Percentiles rank a stretch among this genome's conserved stretches.
phyloP scores from a whole-genome alignment of 2,113 vertebrate species.

The Lates calcarifer region DNA sequence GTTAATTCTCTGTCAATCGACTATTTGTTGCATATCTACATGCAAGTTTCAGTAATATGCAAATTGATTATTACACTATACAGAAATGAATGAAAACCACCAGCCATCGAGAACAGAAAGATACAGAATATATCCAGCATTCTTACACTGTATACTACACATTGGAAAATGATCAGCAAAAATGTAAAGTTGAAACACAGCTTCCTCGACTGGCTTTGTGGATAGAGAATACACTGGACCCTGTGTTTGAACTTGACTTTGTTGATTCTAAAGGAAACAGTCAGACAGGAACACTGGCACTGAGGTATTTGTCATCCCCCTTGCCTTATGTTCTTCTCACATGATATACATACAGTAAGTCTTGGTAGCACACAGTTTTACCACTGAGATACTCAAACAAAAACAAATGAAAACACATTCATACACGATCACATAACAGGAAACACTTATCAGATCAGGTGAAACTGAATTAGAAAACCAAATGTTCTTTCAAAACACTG shows the following conservation, averaged over 20 bases:
- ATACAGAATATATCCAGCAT: too few relatives aligned
- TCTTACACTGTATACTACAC: too few relatives aligned
- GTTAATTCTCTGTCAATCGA: too few relatives aligned
- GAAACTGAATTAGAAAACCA: conserved; percentile 55
- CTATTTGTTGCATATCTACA: too few relatives aligned
- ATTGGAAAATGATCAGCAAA: too few relatives aligned
- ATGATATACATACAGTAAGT: not conserved
- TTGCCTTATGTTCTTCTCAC: too few relatives aligned
- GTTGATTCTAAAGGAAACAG: not conserved
- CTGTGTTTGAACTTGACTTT: not conserved
- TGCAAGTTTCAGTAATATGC: too few relatives aligned
- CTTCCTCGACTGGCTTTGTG: not conserved
- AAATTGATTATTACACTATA: too few relatives aligned
- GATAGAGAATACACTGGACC: not conserved
- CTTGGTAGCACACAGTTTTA: not conserved
- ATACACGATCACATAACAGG: conserved; percentile 44
- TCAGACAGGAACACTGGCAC: too few relatives aligned
- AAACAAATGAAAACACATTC: conserved; percentile 16
- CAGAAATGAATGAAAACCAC: too few relatives aligned
- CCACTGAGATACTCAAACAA: conserved; percentile 11
- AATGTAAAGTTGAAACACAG: not conserved
- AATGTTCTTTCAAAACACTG: conserved; percentile 18
- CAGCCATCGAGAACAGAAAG: not conserved
- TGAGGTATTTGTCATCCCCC: too few relatives aligned
- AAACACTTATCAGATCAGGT: conserved; percentile 50